phyloP scores from a whole-genome alignment of 2,888 invertebrate species.

The Clitarchus hookeri region DNA sequence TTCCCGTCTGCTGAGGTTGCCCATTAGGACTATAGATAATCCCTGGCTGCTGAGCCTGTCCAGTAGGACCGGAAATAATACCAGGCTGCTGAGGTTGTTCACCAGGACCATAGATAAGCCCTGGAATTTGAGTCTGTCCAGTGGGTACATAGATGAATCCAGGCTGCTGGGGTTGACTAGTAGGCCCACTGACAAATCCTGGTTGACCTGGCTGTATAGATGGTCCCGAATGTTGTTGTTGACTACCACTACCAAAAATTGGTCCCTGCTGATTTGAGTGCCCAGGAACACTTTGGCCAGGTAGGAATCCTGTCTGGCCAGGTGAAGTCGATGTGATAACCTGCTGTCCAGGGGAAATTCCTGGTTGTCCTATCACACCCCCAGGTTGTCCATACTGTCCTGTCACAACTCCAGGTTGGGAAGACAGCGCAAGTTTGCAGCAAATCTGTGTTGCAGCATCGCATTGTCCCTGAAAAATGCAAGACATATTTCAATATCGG shows the following conservation, averaged over 20 bases:
- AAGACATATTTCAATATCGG: no score
- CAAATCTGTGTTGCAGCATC: constrained; percentile 48
- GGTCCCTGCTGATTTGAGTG: constrained; percentile 37
- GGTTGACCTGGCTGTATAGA: constrained; percentile 37
- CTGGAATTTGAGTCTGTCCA: constrained; percentile 30
- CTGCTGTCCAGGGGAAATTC: neutral
- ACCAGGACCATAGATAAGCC: neutral
- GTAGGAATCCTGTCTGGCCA: neutral
- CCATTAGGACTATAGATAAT: constrained; percentile 24
- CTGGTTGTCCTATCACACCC: neutral
- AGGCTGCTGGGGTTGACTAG: constrained; percentile 40
- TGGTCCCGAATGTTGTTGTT: neutral
- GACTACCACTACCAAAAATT: neutral
- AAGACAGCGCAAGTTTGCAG: constrained; percentile 50
- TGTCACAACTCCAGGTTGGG: constrained; percentile 36
- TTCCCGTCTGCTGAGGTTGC: constrained; percentile 40
- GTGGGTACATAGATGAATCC: constrained; percentile 1
- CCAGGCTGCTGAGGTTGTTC: constrained; percentile 32
- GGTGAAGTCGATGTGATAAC: neutral
- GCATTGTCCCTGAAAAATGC: neutral
- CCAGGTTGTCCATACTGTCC: neutral
- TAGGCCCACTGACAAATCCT: constrained; percentile 27
- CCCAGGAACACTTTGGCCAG: neutral
- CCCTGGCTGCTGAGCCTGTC: constrained; percentile 38
- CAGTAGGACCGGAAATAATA: constrained; percentile 33